Base-by-base conservation (phyloP, 1,140 invertebrate species). In the Zaprionus africanus region DNA sequence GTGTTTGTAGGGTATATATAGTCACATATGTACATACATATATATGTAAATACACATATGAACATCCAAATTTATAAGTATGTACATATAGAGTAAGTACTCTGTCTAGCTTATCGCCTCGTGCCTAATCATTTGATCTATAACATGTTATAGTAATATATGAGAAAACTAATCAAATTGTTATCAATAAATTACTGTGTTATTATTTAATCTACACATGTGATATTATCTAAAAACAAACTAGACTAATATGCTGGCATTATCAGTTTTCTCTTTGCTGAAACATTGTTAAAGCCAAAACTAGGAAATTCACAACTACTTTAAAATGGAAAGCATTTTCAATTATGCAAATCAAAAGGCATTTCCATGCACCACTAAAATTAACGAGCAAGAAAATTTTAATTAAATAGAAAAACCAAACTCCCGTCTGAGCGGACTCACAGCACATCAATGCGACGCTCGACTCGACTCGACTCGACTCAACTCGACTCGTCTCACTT, bases 341-440 rank as follows among this genome's bases (percentile, higher is more conserved):
- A 87, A 87, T 78, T 87, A 87, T 83, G 83, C 63, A 87, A 87
- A 87, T 87, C 73, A 63, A 78, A 71, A 78, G 57, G 66, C 77
- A 69, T 83, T 87, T 83, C 83, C 83, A 87, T 83, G 83, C 80
- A 28, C 83, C 53, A 74, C 70, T 57, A 78, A 85, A 66, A 63
- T 65, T 76, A 87, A 83, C 84, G 83, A 81, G 69, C 73, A 83
- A 72, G 83, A 87, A 87, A 87, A 87, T 87, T 87, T 88, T 87
- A 87, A 87, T 87, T 82, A 88, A 87, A 83, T 83, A 66, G 83
- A 69, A 87, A 87, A 80, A 82, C 59, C 59, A 73, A 81, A 78
- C 75, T 71, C 58, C 66, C 79, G 66, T 59, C 60, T 57, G 51
- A 69, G 34, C 57, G 38, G 38, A 67, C 70, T 74, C 65, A 60